Base-by-base conservation (phyloP, 2,888 invertebrate genomes). In the Hirtodrosophila cameraria region DNA sequence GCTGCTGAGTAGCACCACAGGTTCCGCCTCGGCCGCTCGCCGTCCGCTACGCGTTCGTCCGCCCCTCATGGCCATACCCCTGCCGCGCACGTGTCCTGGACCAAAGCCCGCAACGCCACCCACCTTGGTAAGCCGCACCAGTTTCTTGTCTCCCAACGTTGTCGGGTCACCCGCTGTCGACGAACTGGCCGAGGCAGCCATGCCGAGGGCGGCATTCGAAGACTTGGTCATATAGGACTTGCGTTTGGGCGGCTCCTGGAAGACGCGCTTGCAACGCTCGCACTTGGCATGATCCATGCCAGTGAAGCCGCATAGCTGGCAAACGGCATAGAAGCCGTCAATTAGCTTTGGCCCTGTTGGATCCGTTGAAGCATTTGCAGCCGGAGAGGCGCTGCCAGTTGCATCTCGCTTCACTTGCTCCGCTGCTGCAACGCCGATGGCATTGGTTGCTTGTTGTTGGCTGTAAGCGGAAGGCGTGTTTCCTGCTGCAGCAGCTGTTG, bases 211-310 rank as follows among this genome's bases (percentile, higher is more conserved):
- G 3, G 69, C 39, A 35, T 58, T 76, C 35, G 50, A 58, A 2
- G 75, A 66, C 46, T 89, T 89, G n/a, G 80, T 77, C 2, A 72
- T 38, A 27, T 80, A 80, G 12, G 81, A 75, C 16, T 72, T 80
- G 18, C 90, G 90, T 90, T 95, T 95, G 23, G 95, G 95, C 82
- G 95, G 94, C 63, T 95, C 94, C 1, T 94, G 93, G 76, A 96
- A 93, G 86, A 94, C 93, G 81, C 94, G 92, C 88, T 93, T 94
- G 91, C 96, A 96, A 74, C 93, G 91, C 90, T 95, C 94, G 91
- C 97, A 97, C 63, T 93, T 93, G 76, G 94, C 94, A 89, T 96
- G 96, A 90, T 96, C 95, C 78, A 93, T 92, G 46, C 96, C 96
- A 38, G 94, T 93, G 86, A 94, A 94, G 12, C 97, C 97, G 89